Percentiles rank a stretch among this genome's conserved stretches.
Conservation (phyloP, 2,888 invertebrate species). For the Siphonodentalium dalli region DNA sequence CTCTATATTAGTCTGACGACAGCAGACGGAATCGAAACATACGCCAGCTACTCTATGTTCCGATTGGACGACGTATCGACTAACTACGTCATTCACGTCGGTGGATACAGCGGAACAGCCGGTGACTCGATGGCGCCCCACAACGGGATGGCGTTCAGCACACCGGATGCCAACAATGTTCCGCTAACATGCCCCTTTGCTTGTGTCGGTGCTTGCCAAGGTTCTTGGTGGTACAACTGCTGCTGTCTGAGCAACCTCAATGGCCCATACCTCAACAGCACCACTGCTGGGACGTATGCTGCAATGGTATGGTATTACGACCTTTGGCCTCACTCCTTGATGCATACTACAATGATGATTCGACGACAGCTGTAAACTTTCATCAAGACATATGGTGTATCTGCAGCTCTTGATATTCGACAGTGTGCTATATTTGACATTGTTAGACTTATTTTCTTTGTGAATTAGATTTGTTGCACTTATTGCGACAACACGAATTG, state of each 20-base stretch:
- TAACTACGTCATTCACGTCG: not conserved
- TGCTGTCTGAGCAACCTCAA: conserved; percentile 6
- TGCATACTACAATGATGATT: too few relatives aligned
- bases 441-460: too few relatives aligned
- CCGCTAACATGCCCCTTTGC: too few relatives aligned
- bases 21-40: not conserved
- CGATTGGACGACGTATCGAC: not conserved
- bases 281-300: too few relatives aligned
- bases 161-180: not conserved
- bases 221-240: conserved; percentile 2
- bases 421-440: too few relatives aligned
- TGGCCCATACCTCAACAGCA: conserved; percentile 1
- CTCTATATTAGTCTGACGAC: not conserved
- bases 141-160: not conserved
- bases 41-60: not conserved
- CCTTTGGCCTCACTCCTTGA: too few relatives aligned
- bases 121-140: not conserved
- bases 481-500: too few relatives aligned
- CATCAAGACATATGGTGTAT: too few relatives aligned
- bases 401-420: too few relatives aligned
- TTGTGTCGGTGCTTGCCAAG: not conserved
- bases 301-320: too few relatives aligned
- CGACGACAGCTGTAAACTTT: too few relatives aligned
- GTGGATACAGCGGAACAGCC: not conserved
- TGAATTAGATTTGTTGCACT: too few relatives aligned